Evolutionary conservation across 2,113 vertebrate species (phyloP).

Genomic region (Aspiorhynchus laticeps): DNA sequence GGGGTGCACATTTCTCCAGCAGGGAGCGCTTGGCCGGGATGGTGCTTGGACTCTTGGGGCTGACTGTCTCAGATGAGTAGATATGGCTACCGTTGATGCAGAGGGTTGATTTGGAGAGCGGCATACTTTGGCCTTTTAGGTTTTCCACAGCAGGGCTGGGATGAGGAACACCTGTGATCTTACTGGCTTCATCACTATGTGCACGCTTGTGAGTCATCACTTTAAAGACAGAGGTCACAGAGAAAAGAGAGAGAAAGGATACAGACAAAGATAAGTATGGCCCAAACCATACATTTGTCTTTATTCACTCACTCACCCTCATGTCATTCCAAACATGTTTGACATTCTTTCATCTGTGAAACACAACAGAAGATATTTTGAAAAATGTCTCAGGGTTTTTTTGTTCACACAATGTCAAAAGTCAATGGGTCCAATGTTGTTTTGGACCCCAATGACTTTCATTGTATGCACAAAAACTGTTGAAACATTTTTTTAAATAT

Average conservation of each 20-base stretch:
- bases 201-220: conserved; percentile 88
- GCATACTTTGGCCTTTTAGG: conserved; percentile 76
- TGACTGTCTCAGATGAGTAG: conserved; percentile 78
- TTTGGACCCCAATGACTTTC: neutral
- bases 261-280: neutral
- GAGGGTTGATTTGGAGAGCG: conserved; percentile 84
- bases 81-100: conserved; percentile 97
- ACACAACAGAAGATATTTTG: neutral
- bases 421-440: neutral
- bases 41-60: conserved; percentile 58
- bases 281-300: neutral
- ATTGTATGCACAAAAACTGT: neutral
- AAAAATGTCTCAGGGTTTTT: neutral
- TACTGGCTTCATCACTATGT: conserved; percentile 86
- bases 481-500: neutral
- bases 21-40: conserved; percentile 70
- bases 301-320: neutral
- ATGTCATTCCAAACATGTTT: neutral
- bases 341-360: neutral
- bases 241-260: conserved; percentile 10
- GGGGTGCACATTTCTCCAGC: conserved; percentile 73
- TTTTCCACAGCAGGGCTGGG: conserved; percentile 69
- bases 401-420: neutral
- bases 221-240: conserved; percentile 56
- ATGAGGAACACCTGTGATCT: conserved; percentile 69